These are phyloP conservation scores for Scrobipalpa atriplicella DNA, from an alignment of 2,888 invertebrate genomes.

Conservation along the genomic window DNA sequence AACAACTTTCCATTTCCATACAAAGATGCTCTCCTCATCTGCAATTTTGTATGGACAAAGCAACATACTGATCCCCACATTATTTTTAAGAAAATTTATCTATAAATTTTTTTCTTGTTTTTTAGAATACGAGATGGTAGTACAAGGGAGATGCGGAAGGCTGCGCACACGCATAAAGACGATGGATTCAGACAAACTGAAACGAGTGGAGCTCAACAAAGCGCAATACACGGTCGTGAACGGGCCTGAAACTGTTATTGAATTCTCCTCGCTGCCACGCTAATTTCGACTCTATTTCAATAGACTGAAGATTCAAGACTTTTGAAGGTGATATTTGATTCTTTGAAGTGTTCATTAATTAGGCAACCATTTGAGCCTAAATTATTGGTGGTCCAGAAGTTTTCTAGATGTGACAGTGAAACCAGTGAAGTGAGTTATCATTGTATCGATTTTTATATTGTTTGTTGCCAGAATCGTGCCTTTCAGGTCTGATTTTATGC, in stretches of 20 bases:
- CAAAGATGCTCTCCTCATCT: too few relatives aligned
- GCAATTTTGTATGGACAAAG: too few relatives aligned
- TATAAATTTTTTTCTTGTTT: neutral
- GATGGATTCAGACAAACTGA: constrained; percentile 63
- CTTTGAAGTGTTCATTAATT: too few relatives aligned
- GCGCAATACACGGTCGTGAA: constrained; percentile 64
- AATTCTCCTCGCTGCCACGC: constrained; percentile 44
- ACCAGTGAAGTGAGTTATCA: neutral
- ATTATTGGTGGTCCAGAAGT: too few relatives aligned
- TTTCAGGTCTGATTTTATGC: neutral
- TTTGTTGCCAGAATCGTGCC: neutral
- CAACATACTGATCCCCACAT: too few relatives aligned
- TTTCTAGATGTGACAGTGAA: neutral
- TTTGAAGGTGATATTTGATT: too few relatives aligned
- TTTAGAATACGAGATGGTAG: constrained; percentile 72
- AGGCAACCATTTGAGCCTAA: too few relatives aligned
- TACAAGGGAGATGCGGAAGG: constrained; percentile 70
- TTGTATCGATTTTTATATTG: neutral
- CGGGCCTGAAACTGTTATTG: constrained; percentile 57
- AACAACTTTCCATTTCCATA: too few relatives aligned
- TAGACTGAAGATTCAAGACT: too few relatives aligned
- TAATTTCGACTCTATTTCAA: neutral
- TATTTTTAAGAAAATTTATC: too few relatives aligned
- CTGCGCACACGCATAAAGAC: constrained; percentile 71
- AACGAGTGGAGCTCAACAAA: constrained; percentile 65